Percentiles rank a stretch among this genome's conserved stretches.
These are phyloP conservation scores for Hyposoter dolosus DNA, from an alignment of 2,888 invertebrate species.

Conservation along the genomic window DNA sequence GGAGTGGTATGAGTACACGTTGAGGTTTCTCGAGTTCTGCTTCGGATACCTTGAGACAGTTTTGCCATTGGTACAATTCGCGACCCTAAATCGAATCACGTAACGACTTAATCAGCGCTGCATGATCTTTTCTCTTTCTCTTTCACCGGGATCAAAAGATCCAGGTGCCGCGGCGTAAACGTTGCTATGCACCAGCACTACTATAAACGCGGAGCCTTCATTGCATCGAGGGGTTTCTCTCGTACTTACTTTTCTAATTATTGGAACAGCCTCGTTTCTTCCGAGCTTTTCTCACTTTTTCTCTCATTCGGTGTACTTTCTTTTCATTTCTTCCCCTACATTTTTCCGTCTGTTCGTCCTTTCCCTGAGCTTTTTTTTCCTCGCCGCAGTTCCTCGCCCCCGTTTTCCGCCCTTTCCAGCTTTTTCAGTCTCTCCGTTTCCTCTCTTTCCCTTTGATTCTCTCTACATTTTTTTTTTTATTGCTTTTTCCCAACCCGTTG, in stretches of 20 bases:
- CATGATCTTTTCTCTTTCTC: slow-evolving; percentile 54
- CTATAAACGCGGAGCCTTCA: not conserved
- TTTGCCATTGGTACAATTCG: slow-evolving; percentile 18
- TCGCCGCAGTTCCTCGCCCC: not conserved
- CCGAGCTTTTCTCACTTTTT: slow-evolving; percentile 30
- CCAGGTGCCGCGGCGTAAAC: slow-evolving; percentile 29
- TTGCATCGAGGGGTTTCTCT: slow-evolving; percentile 24
- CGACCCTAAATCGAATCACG: slow-evolving; percentile 70
- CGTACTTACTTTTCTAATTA: slow-evolving; percentile 72
- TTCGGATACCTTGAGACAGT: not conserved
- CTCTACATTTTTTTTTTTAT: not conserved
- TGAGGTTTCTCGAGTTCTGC: slow-evolving; percentile 8
- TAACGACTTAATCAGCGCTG: slow-evolving; percentile 68
- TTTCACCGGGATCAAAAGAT: slow-evolving; percentile 21
- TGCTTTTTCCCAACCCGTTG: slow-evolving; percentile 1
- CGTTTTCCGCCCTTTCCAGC: slow-evolving; percentile 5
- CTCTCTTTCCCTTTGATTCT: not conserved
- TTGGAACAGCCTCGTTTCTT: slow-evolving; percentile 44
- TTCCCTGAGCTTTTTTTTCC: slow-evolving; percentile 1
- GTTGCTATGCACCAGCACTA: slow-evolving; percentile 35
- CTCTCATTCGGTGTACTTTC: not conserved
- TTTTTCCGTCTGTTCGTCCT: not conserved
- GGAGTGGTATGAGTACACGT: not conserved
- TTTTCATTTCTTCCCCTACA: not conserved
- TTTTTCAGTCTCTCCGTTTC: not conserved